Conservation (phyloP, 2,113 vertebrate genomes). For the Prunella himalayana region DNA sequence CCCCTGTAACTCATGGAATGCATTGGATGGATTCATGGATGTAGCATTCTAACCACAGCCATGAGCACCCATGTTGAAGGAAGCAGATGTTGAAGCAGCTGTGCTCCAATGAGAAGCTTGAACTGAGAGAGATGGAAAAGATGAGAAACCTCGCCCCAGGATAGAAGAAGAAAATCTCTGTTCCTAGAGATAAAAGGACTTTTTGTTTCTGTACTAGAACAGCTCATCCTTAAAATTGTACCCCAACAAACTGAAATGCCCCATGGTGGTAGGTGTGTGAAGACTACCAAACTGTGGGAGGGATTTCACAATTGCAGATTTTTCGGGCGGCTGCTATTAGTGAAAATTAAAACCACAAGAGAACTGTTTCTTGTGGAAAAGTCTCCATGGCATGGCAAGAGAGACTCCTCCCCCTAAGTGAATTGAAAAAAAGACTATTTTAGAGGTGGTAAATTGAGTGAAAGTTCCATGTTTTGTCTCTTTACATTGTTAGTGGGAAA, state of each 20-base stretch:
- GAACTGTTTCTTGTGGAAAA: background rate
- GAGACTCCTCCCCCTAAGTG: background rate
- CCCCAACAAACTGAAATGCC: background rate
- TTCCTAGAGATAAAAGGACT: background rate
- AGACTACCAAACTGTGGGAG: background rate
- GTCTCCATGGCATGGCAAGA: background rate
- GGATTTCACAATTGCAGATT: background rate
- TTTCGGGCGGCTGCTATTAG: background rate
- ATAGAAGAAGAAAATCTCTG: background rate
- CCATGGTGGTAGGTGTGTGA: too few relatives aligned
- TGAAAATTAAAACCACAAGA: background rate
- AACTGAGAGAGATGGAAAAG: background rate
- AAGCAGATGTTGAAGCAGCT: background rate
- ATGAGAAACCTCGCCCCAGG: background rate
- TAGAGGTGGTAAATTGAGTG: background rate
- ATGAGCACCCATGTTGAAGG: background rate
- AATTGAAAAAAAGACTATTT: background rate
- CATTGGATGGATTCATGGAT: too few relatives aligned
- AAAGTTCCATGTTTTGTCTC: background rate
- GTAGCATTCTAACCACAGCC: background rate
- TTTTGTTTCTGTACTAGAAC: background rate
- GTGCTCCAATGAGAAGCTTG: background rate
- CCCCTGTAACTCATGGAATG: background rate
- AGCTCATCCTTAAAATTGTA: background rate
- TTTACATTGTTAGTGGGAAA: background rate